Base-by-base conservation (phyloP, 2,888 invertebrate species). In the Halictus quadricinctus region DNA sequence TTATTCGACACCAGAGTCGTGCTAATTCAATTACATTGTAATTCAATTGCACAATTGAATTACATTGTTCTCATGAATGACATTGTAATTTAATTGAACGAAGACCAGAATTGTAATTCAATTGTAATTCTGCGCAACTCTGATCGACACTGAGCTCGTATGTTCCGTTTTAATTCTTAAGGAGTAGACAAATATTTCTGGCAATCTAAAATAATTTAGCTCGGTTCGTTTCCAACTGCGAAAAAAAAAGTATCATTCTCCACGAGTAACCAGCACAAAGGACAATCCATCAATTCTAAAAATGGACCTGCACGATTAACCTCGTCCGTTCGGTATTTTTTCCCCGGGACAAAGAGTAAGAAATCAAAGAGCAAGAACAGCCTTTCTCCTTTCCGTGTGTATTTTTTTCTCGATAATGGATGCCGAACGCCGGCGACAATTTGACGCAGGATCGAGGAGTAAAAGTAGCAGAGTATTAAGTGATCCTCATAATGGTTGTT, bases 401-500 rank as follows among this genome's bases (percentile, higher is more conserved):
- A 13, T 78, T 78, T 81, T 83, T 36, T 36, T 15, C 13, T 29
- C n/a, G 46, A 79, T 79, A 81, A 86, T 81, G 76, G 81, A 81
- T 73, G 73, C 76, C 25, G 66, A 48, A 58, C 78, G 75, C 21
- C 41, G 84, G 48, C 54, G 64, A 80, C n/a, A 50, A 78, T 60
- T 66, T 72, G 58, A 78, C 60, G 80, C 70, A 46, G 76, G 60
- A 46, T 36, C 60, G 70, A 21, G 60, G 75, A 66, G 80, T 73
- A 85, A 84, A 84, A 84, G 78, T 84, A 81, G 78, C 76, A 54
- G 46, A 79, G 81, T 81, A 85, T 85, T 80, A 85, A 77, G 78
- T 70, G 86, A 76, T 79, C 79, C 73, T 84, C 76, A 74, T 85
- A 80, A 77, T 85, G 85, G 86, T 83, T 87, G 81, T 87, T 87